Conservation (phyloP, 2,797 vertebrate species). For the Channallabes apus region DNA sequence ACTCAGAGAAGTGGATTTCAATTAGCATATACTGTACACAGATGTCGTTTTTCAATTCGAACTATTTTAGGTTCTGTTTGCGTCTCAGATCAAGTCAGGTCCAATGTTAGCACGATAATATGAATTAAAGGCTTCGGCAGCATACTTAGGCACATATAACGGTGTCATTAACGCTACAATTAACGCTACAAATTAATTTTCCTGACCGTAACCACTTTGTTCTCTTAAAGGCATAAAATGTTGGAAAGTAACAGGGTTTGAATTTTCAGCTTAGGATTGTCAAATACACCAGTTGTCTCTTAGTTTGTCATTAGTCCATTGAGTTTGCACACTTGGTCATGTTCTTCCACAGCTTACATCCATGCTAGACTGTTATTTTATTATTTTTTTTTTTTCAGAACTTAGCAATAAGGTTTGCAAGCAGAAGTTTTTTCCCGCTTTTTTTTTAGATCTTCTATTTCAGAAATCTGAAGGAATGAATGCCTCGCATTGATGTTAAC, state of each 20-base stretch:
- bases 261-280: background rate
- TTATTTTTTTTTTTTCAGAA: constrained; percentile 66
- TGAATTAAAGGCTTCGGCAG: background rate
- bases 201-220: background rate
- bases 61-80: background rate
- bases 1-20: constrained; percentile 17
- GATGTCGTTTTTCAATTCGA: background rate
- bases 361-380: constrained; percentile 55
- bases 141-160: background rate
- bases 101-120: background rate
- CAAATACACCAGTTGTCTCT: background rate
- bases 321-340: constrained; percentile 13
- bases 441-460: constrained; percentile 73
- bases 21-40: constrained; percentile 32
- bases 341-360: constrained; percentile 7
- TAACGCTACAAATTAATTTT: background rate
- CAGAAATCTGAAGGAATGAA: constrained; percentile 83
- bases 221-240: background rate
- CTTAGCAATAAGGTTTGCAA: constrained; percentile 53
- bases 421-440: constrained; percentile 71
- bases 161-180: background rate
- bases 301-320: constrained; percentile 24
- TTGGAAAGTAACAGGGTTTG: background rate
- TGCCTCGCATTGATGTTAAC: constrained; percentile 56
- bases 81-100: background rate